Evolutionary conservation across 2,888 invertebrate species (phyloP).

Genomic region (Helleia helle): DNA sequence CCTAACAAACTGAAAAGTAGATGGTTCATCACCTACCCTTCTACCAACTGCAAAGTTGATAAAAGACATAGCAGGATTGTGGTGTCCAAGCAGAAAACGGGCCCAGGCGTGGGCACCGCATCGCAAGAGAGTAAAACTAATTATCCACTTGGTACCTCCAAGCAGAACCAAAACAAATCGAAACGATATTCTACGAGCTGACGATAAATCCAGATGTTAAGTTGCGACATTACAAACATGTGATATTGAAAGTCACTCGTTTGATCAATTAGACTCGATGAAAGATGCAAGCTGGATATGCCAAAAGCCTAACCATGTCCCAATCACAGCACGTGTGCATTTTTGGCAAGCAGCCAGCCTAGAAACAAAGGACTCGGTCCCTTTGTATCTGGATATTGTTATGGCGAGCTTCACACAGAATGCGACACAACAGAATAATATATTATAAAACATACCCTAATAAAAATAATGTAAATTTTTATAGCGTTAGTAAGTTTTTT

Average conservation of each 20-base stretch:
- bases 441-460: no score
- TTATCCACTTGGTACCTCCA: background rate
- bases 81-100: no score
- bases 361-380: slow-evolving; percentile 1
- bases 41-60: no score
- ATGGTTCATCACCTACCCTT: no score
- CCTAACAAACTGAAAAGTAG: no score
- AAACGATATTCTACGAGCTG: background rate
- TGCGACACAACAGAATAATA: no score
- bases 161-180: background rate
- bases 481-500: no score
- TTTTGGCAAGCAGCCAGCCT: slow-evolving; percentile 1
- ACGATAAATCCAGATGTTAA: background rate
- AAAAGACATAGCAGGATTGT: no score
- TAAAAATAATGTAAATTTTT: no score
- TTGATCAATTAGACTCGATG: slow-evolving; percentile 1
- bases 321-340: background rate
- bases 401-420: background rate
- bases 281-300: background rate
- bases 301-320: slow-evolving; percentile 2
- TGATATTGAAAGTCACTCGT: background rate
- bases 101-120: no score
- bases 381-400: background rate
- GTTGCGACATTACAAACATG: no score
- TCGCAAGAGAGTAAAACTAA: background rate